phyloP scores from a whole-genome alignment of 1,140 invertebrate species.

The Lysiphlebus fabarum region DNA sequence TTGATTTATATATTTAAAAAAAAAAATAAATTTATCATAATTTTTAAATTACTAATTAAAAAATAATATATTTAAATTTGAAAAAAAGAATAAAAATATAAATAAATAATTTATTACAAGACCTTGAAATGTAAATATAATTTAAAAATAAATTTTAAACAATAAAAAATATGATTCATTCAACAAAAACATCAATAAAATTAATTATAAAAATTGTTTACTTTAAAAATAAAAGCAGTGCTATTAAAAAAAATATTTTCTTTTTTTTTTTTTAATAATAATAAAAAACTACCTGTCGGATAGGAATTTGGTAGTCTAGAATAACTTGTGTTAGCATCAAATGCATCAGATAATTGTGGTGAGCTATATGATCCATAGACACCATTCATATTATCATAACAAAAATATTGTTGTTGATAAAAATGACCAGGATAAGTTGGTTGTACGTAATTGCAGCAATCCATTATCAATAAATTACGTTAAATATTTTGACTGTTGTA shows the following conservation, averaged over 20 bases:
- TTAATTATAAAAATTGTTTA: too few species aligned
- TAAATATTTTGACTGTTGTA: too few species aligned
- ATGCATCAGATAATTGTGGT: constrained; percentile 40
- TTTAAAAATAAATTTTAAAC: too few species aligned
- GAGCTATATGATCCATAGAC: constrained; percentile 38
- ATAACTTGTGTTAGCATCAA: constrained; percentile 43
- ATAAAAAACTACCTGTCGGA: constrained; percentile 37
- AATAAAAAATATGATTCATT: constrained; percentile 9
- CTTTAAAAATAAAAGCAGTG: too few species aligned
- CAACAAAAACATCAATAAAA: too few species aligned
- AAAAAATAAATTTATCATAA: constrained; percentile 19
- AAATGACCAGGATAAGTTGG: constrained; percentile 50
- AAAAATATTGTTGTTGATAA: constrained; percentile 50
- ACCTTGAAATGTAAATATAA: background rate
- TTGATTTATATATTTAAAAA: constrained; percentile 13
- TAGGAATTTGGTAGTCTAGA: constrained; percentile 41
- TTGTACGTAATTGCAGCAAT: constrained; percentile 59
- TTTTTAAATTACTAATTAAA: constrained; percentile 4
- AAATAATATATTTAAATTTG: constrained; percentile 8
- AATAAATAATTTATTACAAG: constrained; percentile 2
- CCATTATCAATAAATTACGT: constrained; percentile 38
- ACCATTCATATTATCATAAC: constrained; percentile 44
- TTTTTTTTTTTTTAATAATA: too few species aligned
- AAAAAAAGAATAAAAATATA: constrained; percentile 1
- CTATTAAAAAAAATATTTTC: too few species aligned